Conservation (phyloP, 2,888 invertebrate genomes). For the Globia sparganii region DNA sequence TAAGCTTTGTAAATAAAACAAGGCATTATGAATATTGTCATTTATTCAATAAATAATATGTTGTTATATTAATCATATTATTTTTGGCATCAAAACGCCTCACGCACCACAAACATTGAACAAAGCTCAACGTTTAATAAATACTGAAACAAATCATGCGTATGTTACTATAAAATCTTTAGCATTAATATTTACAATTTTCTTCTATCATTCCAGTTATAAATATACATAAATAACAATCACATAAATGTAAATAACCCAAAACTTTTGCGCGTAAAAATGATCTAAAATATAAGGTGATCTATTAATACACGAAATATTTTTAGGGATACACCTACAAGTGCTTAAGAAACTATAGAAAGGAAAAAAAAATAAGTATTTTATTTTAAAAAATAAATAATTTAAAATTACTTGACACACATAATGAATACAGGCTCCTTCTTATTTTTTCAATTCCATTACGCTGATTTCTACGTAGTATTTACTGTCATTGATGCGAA, state of each 20-base stretch:
- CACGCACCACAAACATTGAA: constrained; percentile 81
- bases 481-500: no score
- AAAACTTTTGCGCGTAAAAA: constrained; percentile 61
- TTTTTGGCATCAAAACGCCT: constrained; percentile 79
- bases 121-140: constrained; percentile 83
- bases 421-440: no score
- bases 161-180: constrained; percentile 65
- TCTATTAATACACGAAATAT: no score
- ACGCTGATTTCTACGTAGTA: no score
- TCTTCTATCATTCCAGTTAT: constrained; percentile 59
- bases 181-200: constrained; percentile 71
- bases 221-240: constrained; percentile 65
- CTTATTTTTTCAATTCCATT: no score
- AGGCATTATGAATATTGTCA: constrained; percentile 80
- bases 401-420: no score
- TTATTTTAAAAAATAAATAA: no score
- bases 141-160: constrained; percentile 70
- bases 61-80: constrained; percentile 78
- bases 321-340: no score
- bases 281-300: constrained; percentile 56
- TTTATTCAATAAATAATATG: constrained; percentile 86
- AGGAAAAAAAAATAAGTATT: no score
- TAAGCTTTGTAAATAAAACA: constrained; percentile 62
- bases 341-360: no score
- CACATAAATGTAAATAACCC: constrained; percentile 63